Conservation (phyloP, 2,113 vertebrate species). For the Chaenogobius annularis region DNA sequence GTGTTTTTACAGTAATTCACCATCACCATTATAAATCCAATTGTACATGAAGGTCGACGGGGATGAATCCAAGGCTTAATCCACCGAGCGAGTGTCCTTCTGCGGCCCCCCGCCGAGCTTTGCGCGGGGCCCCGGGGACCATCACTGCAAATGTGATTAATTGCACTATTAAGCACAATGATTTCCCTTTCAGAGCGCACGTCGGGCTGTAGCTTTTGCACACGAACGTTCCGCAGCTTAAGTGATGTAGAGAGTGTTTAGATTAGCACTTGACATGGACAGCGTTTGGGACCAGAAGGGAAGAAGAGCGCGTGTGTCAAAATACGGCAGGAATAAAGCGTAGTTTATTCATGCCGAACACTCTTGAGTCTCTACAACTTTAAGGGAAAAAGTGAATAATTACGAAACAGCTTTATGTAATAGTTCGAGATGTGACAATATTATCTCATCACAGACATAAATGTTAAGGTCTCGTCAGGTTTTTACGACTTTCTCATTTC, state of each 20-base stretch:
- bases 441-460: no score
- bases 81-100: conserved; percentile 1
- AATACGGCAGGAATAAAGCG: neutral
- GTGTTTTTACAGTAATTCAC: no score
- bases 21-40: neutral
- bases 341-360: no score
- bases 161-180: conserved; percentile 13
- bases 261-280: conserved; percentile 1
- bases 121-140: conserved; percentile 2
- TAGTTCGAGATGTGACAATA: no score
- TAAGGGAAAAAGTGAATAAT: no score
- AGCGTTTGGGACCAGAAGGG: neutral
- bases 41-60: conserved; percentile 9
- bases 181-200: conserved; percentile 6
- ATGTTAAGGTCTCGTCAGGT: no score
- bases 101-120: neutral
- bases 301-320: neutral
- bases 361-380: neutral
- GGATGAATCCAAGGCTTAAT: conserved; percentile 6
- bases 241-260: neutral
- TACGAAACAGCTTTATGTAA: no score
- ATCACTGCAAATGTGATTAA: neutral
- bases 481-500: no score
- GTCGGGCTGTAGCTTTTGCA: neutral
- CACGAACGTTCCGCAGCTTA: conserved; percentile 1